Percentiles rank a stretch among this genome's conserved stretches.
phyloP scores from a whole-genome alignment of 2,113 vertebrate species.

The Colinus virginianus region DNA sequence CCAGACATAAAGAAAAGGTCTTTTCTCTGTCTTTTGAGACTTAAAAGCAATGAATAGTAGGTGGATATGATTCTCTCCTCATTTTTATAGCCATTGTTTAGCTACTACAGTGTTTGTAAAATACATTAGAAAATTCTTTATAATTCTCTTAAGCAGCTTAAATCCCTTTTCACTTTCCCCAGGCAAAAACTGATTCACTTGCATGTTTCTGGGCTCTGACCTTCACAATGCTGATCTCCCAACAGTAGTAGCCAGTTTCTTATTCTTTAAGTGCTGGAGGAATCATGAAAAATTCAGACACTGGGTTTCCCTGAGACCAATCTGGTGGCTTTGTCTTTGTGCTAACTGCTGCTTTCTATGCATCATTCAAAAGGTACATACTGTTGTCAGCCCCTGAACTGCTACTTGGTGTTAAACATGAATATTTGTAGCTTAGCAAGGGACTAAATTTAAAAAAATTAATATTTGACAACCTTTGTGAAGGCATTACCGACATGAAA shows the following conservation, averaged over 20 bases:
- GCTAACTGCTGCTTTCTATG: slow-evolving; percentile 87
- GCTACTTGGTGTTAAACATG: slow-evolving; percentile 89
- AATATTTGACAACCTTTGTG: slow-evolving; percentile 88
- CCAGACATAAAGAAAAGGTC: slow-evolving; percentile 58
- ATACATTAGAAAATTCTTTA: slow-evolving; percentile 67
- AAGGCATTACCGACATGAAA: slow-evolving; percentile 77
- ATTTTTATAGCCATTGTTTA: slow-evolving; percentile 72
- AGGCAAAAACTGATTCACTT: slow-evolving; percentile 82
- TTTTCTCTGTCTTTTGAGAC: slow-evolving; percentile 67
- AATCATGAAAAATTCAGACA: slow-evolving; percentile 97
- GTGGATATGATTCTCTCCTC: slow-evolving; percentile 28
- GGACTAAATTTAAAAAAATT: slow-evolving; percentile 87
- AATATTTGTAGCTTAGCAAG: slow-evolving; percentile 88
- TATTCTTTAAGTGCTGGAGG: slow-evolving; percentile 95
- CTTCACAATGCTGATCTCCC: slow-evolving; percentile 83
- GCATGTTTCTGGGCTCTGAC: slow-evolving; percentile 84
- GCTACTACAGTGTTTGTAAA: slow-evolving; percentile 75
- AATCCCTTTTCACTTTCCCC: slow-evolving; percentile 81
- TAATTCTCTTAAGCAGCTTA: slow-evolving; percentile 81
- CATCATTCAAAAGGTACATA: slow-evolving; percentile 89
- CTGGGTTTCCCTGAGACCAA: slow-evolving; percentile 91
- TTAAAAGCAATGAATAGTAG: slow-evolving; percentile 23
- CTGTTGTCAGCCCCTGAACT: slow-evolving; percentile 85
- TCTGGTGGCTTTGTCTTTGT: slow-evolving; percentile 97
- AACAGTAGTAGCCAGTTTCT: slow-evolving; percentile 88